Conservation (phyloP, 2,888 invertebrate species). For the Clistopyga incitator region DNA sequence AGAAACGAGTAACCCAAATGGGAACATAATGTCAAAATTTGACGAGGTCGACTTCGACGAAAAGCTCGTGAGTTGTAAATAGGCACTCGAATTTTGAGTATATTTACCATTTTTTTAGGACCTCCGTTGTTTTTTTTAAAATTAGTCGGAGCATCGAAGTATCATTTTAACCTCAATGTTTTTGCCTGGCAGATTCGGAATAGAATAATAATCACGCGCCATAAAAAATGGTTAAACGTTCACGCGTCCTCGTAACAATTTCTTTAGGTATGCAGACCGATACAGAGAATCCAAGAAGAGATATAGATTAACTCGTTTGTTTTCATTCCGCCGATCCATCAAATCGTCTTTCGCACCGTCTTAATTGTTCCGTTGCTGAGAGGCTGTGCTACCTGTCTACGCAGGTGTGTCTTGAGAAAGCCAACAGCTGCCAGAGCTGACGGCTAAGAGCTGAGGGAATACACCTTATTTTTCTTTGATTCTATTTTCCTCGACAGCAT, state of each 20-base stretch:
- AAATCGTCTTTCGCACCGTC: not conserved
- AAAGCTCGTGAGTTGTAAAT: not conserved
- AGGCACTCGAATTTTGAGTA: not conserved
- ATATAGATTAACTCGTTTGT: not conserved
- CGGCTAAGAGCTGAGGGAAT: not conserved
- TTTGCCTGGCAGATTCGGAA: conserved; percentile 22
- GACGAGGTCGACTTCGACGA: conserved; percentile 18
- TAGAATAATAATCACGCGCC: not conserved
- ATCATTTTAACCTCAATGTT: conserved; percentile 29
- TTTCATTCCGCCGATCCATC: conserved; percentile 15
- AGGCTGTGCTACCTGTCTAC: conserved; percentile 11
- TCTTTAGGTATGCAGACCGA: not conserved
- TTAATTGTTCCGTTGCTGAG: conserved; percentile 13
- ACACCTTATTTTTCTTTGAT: not conserved
- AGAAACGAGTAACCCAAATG: not conserved
- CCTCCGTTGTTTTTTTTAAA: not conserved
- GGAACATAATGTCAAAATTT: not conserved
- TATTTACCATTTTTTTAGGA: not conserved
- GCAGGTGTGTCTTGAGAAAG: conserved; percentile 12
- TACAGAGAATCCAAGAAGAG: not conserved
- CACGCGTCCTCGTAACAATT: conserved; percentile 12
- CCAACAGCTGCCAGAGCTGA: conserved; percentile 6
- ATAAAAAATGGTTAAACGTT: not conserved
- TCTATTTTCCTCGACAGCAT: not conserved
- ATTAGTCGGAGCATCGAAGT: not conserved